A percentile compares a stretch with the other conserved stretches of the same genome.
These are phyloP conservation scores for Montipora cactus DNA, from an alignment of 64 coral and sea anemone species.

Conservation along the genomic window DNA sequence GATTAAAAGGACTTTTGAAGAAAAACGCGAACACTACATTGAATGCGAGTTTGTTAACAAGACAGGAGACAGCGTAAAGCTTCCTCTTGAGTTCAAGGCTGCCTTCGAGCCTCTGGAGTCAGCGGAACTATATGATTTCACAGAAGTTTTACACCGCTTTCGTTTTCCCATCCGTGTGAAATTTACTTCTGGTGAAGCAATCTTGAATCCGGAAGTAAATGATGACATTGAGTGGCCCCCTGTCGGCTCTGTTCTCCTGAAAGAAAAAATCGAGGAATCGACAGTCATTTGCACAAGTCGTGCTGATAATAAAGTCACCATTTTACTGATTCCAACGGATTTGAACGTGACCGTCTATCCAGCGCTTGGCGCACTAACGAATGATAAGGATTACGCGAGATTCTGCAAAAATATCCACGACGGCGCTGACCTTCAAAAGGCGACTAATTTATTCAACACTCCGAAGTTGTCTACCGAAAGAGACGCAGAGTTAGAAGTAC, in stretches of 20 bases:
- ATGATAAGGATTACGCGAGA: conserved; percentile 11
- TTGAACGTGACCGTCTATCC: conserved; percentile 7
- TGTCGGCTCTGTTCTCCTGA: conserved; percentile 13
- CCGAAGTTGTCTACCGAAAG: not conserved
- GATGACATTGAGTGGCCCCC: not conserved
- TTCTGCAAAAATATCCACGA: conserved; percentile 44
- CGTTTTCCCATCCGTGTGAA: conserved; percentile 14
- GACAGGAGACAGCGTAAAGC: not conserved
- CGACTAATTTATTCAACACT: not conserved
- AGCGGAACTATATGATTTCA: not conserved
- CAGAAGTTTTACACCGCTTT: not conserved
- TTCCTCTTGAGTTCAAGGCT: conserved; percentile 23
- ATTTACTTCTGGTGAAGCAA: not conserved
- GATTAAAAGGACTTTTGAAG: conserved; percentile 5
- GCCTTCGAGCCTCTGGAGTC: conserved; percentile 14
- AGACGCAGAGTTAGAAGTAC: not conserved
- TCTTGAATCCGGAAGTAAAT: not conserved
- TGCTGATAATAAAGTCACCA: not conserved
- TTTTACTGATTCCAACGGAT: conserved; percentile 25
- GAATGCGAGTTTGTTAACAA: conserved; percentile 36
- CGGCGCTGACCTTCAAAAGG: conserved; percentile 17
- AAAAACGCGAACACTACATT: not conserved
- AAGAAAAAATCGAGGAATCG: conserved; percentile 8
- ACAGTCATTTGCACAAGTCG: conserved; percentile 44
- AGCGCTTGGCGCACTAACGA: not conserved